Evolutionary conservation across 53 echinoderm and acorn worm species (phyloP).

Genomic region (Actinopyga echinites): DNA sequence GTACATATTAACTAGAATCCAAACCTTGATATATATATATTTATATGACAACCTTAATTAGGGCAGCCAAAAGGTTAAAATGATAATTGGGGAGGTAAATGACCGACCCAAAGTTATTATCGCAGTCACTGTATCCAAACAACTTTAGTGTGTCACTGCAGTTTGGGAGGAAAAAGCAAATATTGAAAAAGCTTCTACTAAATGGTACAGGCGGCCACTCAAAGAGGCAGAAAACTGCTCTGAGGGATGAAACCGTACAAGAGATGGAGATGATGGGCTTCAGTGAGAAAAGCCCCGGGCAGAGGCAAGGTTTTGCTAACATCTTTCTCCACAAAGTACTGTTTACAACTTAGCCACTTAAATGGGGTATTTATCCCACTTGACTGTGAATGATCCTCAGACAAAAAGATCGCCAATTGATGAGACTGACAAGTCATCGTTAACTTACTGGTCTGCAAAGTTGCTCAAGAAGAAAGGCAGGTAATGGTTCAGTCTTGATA

Average conservation of each 20-base stretch:
- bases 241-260: slow-evolving; percentile 21
- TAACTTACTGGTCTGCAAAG: no score
- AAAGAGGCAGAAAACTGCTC: slow-evolving; percentile 28
- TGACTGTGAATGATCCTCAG: slow-evolving; percentile 21
- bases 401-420: not conserved
- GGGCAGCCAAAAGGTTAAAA: slow-evolving; percentile 11
- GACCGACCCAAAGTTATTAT: not conserved
- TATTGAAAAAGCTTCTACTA: slow-evolving; percentile 33
- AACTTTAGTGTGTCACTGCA: slow-evolving; percentile 14
- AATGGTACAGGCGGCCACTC: slow-evolving; percentile 34
- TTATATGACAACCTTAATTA: not conserved
- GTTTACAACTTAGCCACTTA: slow-evolving; percentile 11
- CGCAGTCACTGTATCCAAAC: slow-evolving; percentile 29
- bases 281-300: slow-evolving; percentile 1
- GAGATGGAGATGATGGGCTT: slow-evolving; percentile 21
- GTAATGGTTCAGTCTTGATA: no score
- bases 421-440: no score
- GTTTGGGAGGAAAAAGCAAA: slow-evolving; percentile 4
- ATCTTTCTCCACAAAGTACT: slow-evolving; percentile 21
- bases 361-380: slow-evolving; percentile 25
- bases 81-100: slow-evolving; percentile 36
- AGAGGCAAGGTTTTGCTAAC: slow-evolving; percentile 16
- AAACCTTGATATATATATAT: no score
- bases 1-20: no score
- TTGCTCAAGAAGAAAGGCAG: no score